Percentiles rank a stretch among this genome's conserved stretches.
Conservation (phyloP, 2,797 vertebrate species). For the Crenichthys baileyi region DNA sequence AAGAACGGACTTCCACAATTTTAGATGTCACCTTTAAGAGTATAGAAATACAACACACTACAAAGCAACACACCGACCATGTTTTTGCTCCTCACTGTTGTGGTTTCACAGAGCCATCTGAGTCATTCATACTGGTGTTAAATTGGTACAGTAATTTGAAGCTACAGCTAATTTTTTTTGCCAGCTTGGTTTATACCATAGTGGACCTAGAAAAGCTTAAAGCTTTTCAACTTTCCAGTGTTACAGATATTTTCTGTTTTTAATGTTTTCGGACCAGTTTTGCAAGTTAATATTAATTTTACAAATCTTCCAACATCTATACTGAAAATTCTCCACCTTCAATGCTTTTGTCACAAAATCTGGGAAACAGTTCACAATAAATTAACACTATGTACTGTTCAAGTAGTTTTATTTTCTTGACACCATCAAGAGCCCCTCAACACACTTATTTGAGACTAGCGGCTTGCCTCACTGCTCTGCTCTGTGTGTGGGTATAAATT, state of each 20-base stretch:
- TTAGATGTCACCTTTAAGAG: neutral
- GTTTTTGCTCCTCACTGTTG: neutral
- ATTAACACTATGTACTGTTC: neutral
- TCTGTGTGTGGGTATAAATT: conserved; percentile 7
- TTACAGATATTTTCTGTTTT: neutral
- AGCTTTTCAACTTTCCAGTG: neutral
- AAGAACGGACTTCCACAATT: neutral
- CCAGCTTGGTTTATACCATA: neutral
- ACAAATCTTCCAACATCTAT: neutral
- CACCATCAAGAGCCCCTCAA: neutral
- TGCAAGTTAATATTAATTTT: neutral
- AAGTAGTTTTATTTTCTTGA: neutral
- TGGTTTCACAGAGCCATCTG: neutral
- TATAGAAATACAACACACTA: neutral
- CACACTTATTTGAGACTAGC: neutral
- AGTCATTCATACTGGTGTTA: neutral
- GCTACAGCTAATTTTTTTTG: neutral
- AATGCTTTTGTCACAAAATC: neutral
- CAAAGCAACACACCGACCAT: neutral
- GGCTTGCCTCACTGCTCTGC: neutral
- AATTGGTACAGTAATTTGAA: neutral
- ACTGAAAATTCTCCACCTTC: neutral
- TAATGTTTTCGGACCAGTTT: neutral
- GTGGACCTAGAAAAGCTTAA: neutral
- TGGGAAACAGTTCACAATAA: neutral